Base-by-base conservation (phyloP, 2,113 vertebrate species). In the Nesospiza acunhae region DNA sequence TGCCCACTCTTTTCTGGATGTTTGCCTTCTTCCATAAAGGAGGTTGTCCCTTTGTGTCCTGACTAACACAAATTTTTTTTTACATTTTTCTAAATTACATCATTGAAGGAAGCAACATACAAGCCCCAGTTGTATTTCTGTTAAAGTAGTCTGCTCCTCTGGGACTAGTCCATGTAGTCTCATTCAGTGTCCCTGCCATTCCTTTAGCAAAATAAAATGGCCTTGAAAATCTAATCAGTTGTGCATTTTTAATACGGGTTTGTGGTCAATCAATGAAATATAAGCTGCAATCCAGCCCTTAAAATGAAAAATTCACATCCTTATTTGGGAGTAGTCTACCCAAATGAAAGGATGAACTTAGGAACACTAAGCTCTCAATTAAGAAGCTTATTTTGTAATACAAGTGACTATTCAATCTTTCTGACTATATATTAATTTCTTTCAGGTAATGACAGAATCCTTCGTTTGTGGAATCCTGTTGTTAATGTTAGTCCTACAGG, bases 381-480 rank as follows among this genome's bases (percentile, higher is more conserved):
- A 49, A 1, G 2, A 87, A 90, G 28, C 11, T 70, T 31, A 52
- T 79, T 85, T 85, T 84, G 33, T 33, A 53, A 44, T 59, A 64
- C 12, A 24, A 50, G 26, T 70, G 18, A 53, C 28, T 67, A 46
- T 70, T 74, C 11, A 16, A 5, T 63, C 47, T 80, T 85, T 81
- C 56, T 56, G 35, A 49, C 18, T 63, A 16, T 17, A 31, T 46
- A 23, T 41, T 13, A 20, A 23, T 46, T 87, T 42, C 62, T 91
- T 79, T 58, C 55, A 98, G 98, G 98, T 78, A 89, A 89, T 52
- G 98, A 98, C 53, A 98, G 97, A 94, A 76, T 98, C 27, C 96
- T 98, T 86, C 95, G 94, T 52, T 33, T 98, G 60, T 98, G 98
- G 98, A 97, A 98, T 76, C 98, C 98, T 10, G 87, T 91, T 47